A percentile compares a stretch with the other conserved stretches of the same genome.
These are phyloP conservation scores for Coelogynopora nodosa DNA, from an alignment of 2,888 invertebrate species.

Conservation along the genomic window DNA sequence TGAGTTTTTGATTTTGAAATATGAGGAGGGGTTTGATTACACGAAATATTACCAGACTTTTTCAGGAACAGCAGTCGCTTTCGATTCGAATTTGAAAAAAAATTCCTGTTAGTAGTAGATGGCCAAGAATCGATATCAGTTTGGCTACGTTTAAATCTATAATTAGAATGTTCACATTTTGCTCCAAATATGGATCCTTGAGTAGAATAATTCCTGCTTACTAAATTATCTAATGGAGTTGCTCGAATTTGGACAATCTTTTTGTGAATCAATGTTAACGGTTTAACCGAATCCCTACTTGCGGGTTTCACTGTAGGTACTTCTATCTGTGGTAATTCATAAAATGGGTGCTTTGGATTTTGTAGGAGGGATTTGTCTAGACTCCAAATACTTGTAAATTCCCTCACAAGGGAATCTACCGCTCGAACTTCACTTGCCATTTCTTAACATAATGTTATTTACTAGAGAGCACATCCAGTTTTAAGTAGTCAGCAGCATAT, in stretches of 20 bases:
- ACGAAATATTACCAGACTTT: not conserved
- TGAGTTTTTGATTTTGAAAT: not conserved
- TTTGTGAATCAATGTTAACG: not conserved
- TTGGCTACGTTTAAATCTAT: not conserved
- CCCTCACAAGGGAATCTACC: not conserved
- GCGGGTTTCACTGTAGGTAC: not conserved
- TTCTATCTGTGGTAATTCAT: not conserved
- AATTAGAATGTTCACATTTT: not conserved
- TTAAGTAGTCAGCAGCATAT: too few species aligned
- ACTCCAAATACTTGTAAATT: not conserved
- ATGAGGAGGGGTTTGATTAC: not conserved
- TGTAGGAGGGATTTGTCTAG: not conserved
- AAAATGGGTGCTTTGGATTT: not conserved
- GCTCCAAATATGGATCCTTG: not conserved
- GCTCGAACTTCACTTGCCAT: not conserved
- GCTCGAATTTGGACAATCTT: not conserved
- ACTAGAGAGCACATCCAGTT: not conserved
- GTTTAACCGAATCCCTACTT: not conserved
- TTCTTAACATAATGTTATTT: not conserved
- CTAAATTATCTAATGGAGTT: not conserved
- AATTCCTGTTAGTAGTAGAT: not conserved
- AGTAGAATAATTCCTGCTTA: not conserved
- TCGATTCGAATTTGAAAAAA: not conserved
- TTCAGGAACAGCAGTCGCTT: not conserved
- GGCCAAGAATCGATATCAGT: not conserved